Percentiles rank a stretch among this genome's conserved stretches.
phyloP scores from a whole-genome alignment of 2,888 invertebrate species.

The Labia minor region DNA sequence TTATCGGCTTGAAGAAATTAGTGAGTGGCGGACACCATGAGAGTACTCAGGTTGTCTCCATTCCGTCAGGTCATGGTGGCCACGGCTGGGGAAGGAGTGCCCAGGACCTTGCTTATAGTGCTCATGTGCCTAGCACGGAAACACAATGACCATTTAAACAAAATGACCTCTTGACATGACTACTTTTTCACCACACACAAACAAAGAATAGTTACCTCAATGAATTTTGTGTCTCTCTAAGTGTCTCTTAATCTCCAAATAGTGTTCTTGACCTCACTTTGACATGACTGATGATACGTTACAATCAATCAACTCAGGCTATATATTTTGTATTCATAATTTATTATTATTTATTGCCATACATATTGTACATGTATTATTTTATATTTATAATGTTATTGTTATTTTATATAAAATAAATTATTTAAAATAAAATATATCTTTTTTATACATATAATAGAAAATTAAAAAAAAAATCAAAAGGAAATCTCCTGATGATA shows the following conservation, averaged over 20 bases:
- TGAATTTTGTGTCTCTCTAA: background rate
- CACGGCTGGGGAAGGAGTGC: constrained; percentile 31
- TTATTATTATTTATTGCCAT: background rate
- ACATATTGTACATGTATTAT: background rate
- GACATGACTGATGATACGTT: background rate
- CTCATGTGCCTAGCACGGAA: constrained; percentile 34
- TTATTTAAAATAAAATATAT: background rate
- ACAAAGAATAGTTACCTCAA: background rate
- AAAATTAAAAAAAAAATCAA: no score
- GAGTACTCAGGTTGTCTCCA: constrained; percentile 31
- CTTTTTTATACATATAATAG: background rate
- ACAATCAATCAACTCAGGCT: no score
- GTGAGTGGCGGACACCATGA: constrained; percentile 44
- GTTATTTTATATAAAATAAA: background rate
- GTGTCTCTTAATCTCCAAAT: background rate
- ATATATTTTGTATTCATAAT: background rate
- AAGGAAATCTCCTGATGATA: no score
- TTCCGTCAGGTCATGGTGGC: constrained; percentile 29
- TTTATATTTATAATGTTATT: background rate
- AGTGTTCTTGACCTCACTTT: background rate
- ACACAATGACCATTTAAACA: background rate
- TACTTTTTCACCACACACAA: background rate
- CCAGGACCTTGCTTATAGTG: constrained; percentile 52
- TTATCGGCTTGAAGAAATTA: constrained; percentile 75
- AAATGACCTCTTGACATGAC: background rate